Base-by-base conservation (phyloP, 1,140 invertebrate species). In the Monochamus saltuarius region DNA sequence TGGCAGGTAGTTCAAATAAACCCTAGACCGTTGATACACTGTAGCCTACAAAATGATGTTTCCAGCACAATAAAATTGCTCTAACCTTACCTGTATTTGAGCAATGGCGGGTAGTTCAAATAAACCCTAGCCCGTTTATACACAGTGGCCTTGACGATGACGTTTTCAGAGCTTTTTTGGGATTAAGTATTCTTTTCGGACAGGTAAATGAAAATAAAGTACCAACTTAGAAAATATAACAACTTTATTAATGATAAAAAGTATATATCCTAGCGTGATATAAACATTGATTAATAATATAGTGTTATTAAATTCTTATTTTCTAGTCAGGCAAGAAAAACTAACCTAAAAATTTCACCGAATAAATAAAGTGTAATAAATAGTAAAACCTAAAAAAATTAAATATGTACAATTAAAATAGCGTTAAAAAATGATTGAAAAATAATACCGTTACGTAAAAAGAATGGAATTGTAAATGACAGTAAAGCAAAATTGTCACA, bases 271-370 rank as follows among this genome's bases (percentile, higher is more conserved):
- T 64, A 68, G 61, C 68, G 62, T 68, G 61, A 68, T 57, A 57
- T 57, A 62, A 67, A 65, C 43, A 56, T 59, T 45, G 39, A 57
- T 46, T 57, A 56, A 56, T 59, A 54, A 56, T 59, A 54, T 42
- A 57, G 43, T 50, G 53, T 57, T 46, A 55, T 54, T 61, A 56
- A 56, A 55, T 50, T 37, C 52, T 70, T 68, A 68, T 47, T 59
- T 58, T 35, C 59, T 60, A 68, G 45, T 68, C 65, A 70, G 68
- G 68, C 68, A 70, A 70, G 68, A 70, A 65, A 46, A 58, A 65
- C 61, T 65, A 51, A 52, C 43, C 49, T 53, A 58, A 63, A 46
- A 37, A n/a, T 43, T 45, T 55, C 39, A 56, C 52, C 8, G 39
- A 49, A 43, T 49, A 59, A 46, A 58, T 51, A 50, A 35, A 58